Evolutionary conservation across 2,888 invertebrate species (phyloP).

Genomic region (Macrosiphum euphorbiae): DNA sequence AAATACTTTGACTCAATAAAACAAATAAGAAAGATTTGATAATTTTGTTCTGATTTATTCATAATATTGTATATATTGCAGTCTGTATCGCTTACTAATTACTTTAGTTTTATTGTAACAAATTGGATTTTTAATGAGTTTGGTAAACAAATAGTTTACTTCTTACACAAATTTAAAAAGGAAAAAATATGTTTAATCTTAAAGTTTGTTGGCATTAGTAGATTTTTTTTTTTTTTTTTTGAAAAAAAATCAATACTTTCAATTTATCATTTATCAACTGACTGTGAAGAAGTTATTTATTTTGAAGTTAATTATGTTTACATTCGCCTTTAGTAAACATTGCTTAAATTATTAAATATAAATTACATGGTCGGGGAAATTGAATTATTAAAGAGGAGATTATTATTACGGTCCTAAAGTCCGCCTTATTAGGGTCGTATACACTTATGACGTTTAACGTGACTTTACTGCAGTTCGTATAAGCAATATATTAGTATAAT

Average conservation of each 20-base stretch:
- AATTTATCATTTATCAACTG: background rate
- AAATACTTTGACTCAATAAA: background rate
- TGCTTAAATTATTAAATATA: background rate
- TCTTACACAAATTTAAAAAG: background rate
- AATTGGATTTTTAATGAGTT: background rate
- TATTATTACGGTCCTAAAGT: background rate
- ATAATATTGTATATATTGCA: background rate
- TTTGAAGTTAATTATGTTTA: background rate
- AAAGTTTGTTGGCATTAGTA: background rate
- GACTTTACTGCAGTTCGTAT: background rate
- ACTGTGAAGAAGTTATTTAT: background rate
- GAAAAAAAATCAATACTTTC: background rate
- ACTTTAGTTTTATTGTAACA: background rate
- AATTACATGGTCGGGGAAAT: background rate
- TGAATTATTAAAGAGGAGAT: background rate
- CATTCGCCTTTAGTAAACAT: background rate
- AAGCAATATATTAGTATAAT: background rate
- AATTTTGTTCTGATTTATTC: background rate
- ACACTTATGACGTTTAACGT: background rate
- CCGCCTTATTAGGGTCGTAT: background rate
- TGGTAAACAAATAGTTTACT: background rate
- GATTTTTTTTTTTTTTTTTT: background rate
- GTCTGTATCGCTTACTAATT: background rate
- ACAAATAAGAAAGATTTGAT: background rate
- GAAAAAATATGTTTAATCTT: background rate